These are phyloP conservation scores for Percopsis transmontana DNA, from an alignment of 2,113 vertebrate species.

Conservation along the genomic window DNA sequence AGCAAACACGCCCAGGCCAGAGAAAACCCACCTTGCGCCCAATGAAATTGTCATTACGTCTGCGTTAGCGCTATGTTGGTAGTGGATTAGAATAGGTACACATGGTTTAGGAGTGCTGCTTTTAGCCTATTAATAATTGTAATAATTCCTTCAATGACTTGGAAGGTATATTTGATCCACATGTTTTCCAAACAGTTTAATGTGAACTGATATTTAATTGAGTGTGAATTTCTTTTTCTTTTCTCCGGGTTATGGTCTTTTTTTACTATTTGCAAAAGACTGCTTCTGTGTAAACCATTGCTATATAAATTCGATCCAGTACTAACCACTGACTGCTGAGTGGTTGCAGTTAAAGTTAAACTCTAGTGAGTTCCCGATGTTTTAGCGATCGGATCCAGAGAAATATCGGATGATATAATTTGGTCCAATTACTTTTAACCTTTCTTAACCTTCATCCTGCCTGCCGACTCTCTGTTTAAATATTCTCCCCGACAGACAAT, in stretches of 20 bases:
- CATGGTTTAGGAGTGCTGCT: too few species aligned
- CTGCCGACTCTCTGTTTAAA: slow-evolving; percentile 4
- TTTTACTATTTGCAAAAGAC: not conserved
- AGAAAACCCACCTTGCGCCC: too few species aligned
- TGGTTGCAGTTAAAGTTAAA: not conserved
- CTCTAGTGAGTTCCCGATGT: not conserved
- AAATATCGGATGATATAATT: slow-evolving; percentile 39
- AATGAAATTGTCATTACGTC: too few species aligned
- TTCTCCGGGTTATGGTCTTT: not conserved
- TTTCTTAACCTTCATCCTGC: slow-evolving; percentile 17
- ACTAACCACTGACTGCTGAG: not conserved
- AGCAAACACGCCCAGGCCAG: too few species aligned
- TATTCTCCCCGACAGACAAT: slow-evolving; percentile 26
- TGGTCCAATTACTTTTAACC: slow-evolving; percentile 24
- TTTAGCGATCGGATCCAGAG: not conserved
- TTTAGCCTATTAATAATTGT: too few species aligned
- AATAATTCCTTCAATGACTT: too few species aligned
- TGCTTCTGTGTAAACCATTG: not conserved
- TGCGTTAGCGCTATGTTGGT: too few species aligned
- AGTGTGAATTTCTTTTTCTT: not conserved
- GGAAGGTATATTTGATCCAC: too few species aligned
- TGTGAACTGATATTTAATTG: not conserved
- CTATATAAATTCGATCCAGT: not conserved
- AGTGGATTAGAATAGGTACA: too few species aligned
- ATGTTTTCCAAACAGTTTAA: too few species aligned